Evolutionary conservation across 2,888 invertebrate genomes (phyloP).

Genomic region (Ormyrus rosae): DNA sequence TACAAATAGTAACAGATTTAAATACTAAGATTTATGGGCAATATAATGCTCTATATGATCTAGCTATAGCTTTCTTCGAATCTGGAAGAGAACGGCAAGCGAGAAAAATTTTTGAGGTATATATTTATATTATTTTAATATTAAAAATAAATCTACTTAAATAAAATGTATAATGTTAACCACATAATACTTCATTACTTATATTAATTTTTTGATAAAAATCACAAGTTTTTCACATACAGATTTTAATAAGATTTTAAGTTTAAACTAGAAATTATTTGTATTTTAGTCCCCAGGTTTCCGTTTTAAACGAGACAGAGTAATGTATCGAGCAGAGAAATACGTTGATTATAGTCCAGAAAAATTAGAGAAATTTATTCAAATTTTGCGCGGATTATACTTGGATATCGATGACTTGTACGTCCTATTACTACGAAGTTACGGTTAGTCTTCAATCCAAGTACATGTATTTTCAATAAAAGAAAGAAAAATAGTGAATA

Average conservation of each 20-base stretch:
- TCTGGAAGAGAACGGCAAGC: conserved; percentile 88
- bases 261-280: neutral
- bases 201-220: neutral
- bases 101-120: conserved; percentile 85
- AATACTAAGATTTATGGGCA: conserved; percentile 88
- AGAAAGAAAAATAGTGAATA: neutral
- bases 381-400: conserved; percentile 87
- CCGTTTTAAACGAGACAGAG: conserved; percentile 81
- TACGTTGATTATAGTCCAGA: conserved; percentile 81
- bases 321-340: conserved; percentile 73
- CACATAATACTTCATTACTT: neutral
- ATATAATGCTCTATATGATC: conserved; percentile 88
- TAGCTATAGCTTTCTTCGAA: conserved; percentile 90
- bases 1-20: conserved; percentile 90
- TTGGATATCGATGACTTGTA: conserved; percentile 62
- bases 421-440: conserved; percentile 65
- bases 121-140: neutral
- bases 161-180: too few relatives aligned
- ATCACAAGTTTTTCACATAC: neutral
- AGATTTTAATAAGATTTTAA: conserved; percentile 1
- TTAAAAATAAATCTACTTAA: too few relatives aligned
- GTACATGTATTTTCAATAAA: neutral
- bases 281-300: conserved; percentile 83
- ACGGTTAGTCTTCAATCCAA: conserved; percentile 68
- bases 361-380: conserved; percentile 85